Evolutionary conservation across 2,113 vertebrate genomes (phyloP), one percentile per base, ranked within the genome.

Genomic region (Siniperca knerii): DNA sequence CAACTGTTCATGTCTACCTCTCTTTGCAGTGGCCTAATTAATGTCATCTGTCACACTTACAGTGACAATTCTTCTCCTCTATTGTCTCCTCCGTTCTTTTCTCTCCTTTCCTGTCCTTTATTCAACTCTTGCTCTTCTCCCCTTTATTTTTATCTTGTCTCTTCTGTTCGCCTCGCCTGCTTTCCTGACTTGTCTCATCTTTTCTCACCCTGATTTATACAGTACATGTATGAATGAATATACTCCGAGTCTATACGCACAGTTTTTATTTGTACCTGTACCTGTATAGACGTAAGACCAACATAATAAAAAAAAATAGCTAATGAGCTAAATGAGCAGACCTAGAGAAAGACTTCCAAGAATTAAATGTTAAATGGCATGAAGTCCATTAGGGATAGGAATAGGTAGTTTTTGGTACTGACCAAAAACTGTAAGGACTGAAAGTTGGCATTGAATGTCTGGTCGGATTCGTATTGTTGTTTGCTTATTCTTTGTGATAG

Each of bases 11-110:
- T 69, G 70, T 85, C 70, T 88, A 23, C 67, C 67, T 88, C 62
- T 90, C 50, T 75, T 75, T 77, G 25, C 77, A 67, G 62, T 18
- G 4, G 71, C 87, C 85, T 91, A 92, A 91, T 90, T 89, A 91
- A 90, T 83, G 72, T 89, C 80, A 85, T 93, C 85, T 67, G 77
- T 92, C 89, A 88, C 90, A 89, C 86, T 92, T 90, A 82, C 73
- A 11, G 57, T 83, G 84, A 88, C 88, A 79, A 4, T 66, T n/a
- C 64, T 6, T 82, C 42, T 71, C 75, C 68, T 84, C 66, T 80
- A 3, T 81, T 64, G 60, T 84, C 76, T 75, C 61, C 55, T 40
- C 50, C 21, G 0, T 55, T 82, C 73, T 67, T 54, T 69, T 62
- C 46, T 81, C 21, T 35, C 44, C 46, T 79, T 16, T 35, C 29